Percentiles rank a stretch among this genome's conserved stretches.
phyloP scores from a whole-genome alignment of 2,888 invertebrate genomes.

The Sesamia inferens region DNA sequence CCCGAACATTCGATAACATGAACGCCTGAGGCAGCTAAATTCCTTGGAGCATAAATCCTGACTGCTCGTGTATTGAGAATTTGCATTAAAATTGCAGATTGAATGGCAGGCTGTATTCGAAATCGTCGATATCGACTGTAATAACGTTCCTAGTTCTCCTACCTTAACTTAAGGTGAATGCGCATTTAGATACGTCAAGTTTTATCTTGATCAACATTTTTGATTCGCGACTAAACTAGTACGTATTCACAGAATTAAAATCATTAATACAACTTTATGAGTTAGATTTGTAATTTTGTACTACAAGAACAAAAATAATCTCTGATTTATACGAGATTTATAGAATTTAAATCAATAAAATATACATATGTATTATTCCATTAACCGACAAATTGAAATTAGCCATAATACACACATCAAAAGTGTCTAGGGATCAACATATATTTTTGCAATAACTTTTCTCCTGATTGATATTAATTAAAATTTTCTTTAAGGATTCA shows the following conservation, averaged over 20 bases:
- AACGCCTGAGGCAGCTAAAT: conserved; percentile 51
- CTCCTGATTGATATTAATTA: too few relatives aligned
- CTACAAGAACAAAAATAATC: too few relatives aligned
- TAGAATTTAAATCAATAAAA: too few relatives aligned
- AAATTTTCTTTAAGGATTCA: too few relatives aligned
- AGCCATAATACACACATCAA: too few relatives aligned
- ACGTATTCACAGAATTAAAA: not conserved
- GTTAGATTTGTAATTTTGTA: too few relatives aligned
- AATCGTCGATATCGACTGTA: conserved; percentile 40
- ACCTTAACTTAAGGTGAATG: conserved; percentile 7
- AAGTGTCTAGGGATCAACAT: too few relatives aligned
- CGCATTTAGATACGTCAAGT: not conserved
- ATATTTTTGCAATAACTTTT: too few relatives aligned
- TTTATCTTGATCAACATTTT: not conserved
- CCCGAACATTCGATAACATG: conserved; percentile 45
- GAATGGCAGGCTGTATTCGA: conserved; percentile 45
- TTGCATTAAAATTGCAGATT: conserved; percentile 55
- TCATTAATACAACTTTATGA: not conserved
- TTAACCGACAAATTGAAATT: too few relatives aligned
- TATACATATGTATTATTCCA: too few relatives aligned
- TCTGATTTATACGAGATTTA: too few relatives aligned
- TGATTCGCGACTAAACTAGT: not conserved
- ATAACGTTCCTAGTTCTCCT: conserved; percentile 2
- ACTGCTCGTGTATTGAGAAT: conserved; percentile 52
- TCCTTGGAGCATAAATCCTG: conserved; percentile 51